Base-by-base conservation (phyloP, 2,797 vertebrate genomes). In the Pseudotriccus pelzelni region DNA sequence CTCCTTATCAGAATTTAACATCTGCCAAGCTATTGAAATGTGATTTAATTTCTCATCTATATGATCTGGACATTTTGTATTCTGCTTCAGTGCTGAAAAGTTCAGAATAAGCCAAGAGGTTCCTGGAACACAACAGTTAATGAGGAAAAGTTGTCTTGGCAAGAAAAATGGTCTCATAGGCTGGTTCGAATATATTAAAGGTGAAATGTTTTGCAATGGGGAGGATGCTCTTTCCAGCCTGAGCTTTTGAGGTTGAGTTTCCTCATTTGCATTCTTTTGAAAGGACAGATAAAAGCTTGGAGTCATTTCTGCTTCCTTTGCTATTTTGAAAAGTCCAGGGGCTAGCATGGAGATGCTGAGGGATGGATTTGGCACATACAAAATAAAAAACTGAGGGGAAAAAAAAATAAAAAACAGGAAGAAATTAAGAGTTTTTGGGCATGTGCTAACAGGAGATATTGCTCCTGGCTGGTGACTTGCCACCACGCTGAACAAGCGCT, bases 251-350 rank as follows among this genome's bases (percentile, higher is more conserved):
- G 95, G 94, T 96, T 94, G 91, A 94, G 70, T 97, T 97, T 97
- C 97, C 96, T 86, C 68, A 97, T 97, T 93, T 91, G 92, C 95
- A 89, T 96, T 84, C 97, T 87, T 97, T 94, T 95, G 96, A 96
- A 97, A 95, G 87, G 36, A n/a, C 44, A 97, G 96, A 97, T 90
- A 83, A 95, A 93, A 93, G 74, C 82, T 91, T 93, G 91, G 95
- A 87, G 80, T 44, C 64, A 25, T 80, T 94, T 84, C 84, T 87
- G 56, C 66, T 91, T 96, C 84, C 90, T 92, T 81, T 68, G 93
- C 89, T 93, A 4, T 91, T 97, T 89, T 84, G 90, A 80, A 92
- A 87, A 95, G 90, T 93, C 92, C 86, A 88, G 56, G 75, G 78
- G 34, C 86, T 86, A 84, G 59, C 1, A 1, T 72, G 82, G 85